Evolutionary conservation across 2,888 invertebrate species (phyloP).

Genomic region (Urechis unicinctus): DNA sequence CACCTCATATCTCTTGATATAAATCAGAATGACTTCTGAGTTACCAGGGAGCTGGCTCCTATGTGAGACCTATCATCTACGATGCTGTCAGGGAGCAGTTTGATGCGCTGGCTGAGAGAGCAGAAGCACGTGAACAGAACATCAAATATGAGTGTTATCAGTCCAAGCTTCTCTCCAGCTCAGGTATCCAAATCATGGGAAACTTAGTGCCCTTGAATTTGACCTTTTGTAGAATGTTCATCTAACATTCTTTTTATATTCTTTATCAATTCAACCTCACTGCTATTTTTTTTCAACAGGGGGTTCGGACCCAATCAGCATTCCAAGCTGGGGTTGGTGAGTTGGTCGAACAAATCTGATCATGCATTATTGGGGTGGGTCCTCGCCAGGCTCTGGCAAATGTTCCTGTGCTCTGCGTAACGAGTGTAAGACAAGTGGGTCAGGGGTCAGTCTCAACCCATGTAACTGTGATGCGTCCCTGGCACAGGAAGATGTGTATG

Average conservation of each 20-base stretch:
- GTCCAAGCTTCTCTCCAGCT: conserved; percentile 78
- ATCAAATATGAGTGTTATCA: conserved; percentile 79
- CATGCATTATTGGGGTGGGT: conserved; percentile 89
- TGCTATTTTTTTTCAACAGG: conserved; percentile 11
- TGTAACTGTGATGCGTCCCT: conserved; percentile 82
- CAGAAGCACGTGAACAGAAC: conserved; percentile 74
- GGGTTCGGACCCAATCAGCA: conserved; percentile 15
- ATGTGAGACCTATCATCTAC: conserved; percentile 76
- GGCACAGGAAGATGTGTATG: conserved; percentile 13
- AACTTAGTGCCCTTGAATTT: too few species aligned
- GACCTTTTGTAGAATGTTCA: too few species aligned
- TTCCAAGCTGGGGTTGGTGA: conserved; percentile 67
- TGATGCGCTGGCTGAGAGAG: conserved; percentile 80
- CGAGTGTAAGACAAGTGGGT: conserved; percentile 60
- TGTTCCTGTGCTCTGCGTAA: conserved; percentile 87
- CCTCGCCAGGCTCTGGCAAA: conserved; percentile 66
- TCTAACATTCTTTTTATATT: too few species aligned
- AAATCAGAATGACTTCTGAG: too few species aligned
- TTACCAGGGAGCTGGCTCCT: conserved; percentile 84
- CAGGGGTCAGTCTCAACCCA: conserved; percentile 50
- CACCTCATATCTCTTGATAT: too few species aligned
- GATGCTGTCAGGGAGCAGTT: conserved; percentile 71
- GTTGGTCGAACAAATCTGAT: conserved; percentile 85
- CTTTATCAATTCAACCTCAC: not conserved
- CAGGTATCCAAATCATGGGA: conserved; percentile 63